Evolutionary conservation across 2,113 vertebrate genomes (phyloP), one percentile per base, ranked within the genome.

Genomic region (Dipodomys stephensi): DNA sequence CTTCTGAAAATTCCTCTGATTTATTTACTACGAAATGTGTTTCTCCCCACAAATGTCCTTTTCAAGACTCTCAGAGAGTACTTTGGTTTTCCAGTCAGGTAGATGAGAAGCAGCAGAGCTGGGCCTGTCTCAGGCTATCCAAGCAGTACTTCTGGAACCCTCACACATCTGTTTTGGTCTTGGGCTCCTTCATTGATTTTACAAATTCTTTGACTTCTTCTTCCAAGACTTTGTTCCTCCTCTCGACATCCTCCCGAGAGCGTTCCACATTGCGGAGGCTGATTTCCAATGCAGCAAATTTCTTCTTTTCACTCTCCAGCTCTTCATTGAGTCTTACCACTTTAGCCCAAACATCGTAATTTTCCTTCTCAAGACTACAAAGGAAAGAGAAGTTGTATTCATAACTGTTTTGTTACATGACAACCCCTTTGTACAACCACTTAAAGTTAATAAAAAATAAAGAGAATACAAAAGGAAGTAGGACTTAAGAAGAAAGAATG

Each of bases 341-440:
- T 16, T 98, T 98, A 86, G 98, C 98, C 95, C 97, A 98, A 68
- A 99, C 98, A 0, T 99, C 99, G 6, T 97, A 98, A 96, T 99
- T 99, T 92, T 99, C 98, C 94, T 98, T 98, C 90, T 98, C 98
- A 2, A 99, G 98, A 87, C 99, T 99, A 97, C 1, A 67, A 92
- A 96, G 89, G 94, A 89, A 57, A 57, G 53, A 57, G 15, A 57
- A 57, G 15, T 57, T 57, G 53, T 57, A 57, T 57, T 57, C 16
- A 57, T 18, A 57, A 57, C 15, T 57, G 15, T 57, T 57, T 57
- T 57, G 53, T 57, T 57, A 57, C 12, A 57, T 57, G 53, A 13
- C 53, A 57, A 57, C 13, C 15, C 53, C 53, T 57, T 57, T 57
- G 15, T 57, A 57, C 53, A 57, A 16, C 53, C 15, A 57, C 53